A percentile compares a stretch with the other conserved stretches of the same genome.
Conservation (phyloP, 2,113 vertebrate genomes). For the Conger conger region DNA sequence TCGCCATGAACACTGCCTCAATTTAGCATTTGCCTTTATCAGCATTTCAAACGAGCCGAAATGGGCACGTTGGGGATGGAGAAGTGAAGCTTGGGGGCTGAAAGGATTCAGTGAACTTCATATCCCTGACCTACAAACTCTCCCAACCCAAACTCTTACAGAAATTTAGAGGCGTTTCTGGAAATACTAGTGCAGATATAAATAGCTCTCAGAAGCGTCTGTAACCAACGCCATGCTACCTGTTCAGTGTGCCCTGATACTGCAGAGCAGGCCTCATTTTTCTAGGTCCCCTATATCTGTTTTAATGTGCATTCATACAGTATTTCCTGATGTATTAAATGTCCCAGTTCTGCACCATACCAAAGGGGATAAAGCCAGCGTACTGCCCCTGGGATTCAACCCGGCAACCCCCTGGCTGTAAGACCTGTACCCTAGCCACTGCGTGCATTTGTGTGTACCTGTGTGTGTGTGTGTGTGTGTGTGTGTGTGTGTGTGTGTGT, state of each 20-base stretch:
- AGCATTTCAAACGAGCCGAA: constrained; percentile 15
- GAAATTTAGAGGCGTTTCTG: not conserved
- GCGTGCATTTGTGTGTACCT: no score
- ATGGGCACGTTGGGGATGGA: no score
- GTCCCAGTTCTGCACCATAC: not conserved
- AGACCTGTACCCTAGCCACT: no score
- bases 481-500: no score
- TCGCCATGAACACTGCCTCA: constrained; percentile 82
- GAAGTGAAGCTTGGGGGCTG: no score
- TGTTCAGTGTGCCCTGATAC: not conserved
- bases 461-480: no score
- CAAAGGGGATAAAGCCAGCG: not conserved
- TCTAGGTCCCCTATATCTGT: not conserved
- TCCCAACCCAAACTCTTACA: not conserved
- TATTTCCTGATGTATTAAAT: not conserved
- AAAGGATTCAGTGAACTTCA: constrained; percentile 1
- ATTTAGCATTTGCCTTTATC: constrained; percentile 75
- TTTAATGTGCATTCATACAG: not conserved
- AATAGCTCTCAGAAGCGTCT: not conserved
- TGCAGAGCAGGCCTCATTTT: not conserved
- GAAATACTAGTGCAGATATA: not conserved
- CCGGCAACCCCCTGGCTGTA: not conserved
- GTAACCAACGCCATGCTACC: not conserved
- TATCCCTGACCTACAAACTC: constrained; percentile 8
- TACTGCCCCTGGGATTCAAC: not conserved